These are phyloP conservation scores for Paramormyrops kingsleyae DNA, from an alignment of 2,113 vertebrate genomes.

Conservation along the genomic window DNA sequence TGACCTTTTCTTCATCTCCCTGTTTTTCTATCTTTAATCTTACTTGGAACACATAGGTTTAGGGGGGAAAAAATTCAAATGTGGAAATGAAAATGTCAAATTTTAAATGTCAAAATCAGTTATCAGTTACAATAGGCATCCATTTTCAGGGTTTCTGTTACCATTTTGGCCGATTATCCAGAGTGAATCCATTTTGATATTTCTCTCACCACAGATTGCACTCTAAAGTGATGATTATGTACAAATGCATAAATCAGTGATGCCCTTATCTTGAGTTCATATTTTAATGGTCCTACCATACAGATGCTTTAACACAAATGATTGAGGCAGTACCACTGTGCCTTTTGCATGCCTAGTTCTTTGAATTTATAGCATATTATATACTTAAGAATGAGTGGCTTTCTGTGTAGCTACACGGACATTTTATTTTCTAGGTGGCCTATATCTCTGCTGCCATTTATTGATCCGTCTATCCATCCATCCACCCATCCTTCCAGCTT, in stretches of 20 bases:
- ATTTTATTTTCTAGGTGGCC: not conserved
- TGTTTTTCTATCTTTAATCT: slow-evolving; percentile 22
- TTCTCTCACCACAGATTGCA: not conserved
- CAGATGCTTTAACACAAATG: not conserved
- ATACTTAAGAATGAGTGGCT: not conserved
- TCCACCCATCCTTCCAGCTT: not conserved
- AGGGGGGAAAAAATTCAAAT: not conserved
- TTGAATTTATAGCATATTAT: not conserved
- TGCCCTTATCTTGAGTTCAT: not conserved
- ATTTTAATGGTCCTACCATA: not conserved
- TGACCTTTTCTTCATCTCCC: slow-evolving; percentile 12
- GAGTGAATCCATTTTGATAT: not conserved
- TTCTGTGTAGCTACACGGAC: not conserved
- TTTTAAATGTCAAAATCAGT: slow-evolving; percentile 21
- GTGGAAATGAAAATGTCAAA: slow-evolving; percentile 16
- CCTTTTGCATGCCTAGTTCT: not conserved
- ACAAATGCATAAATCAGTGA: not conserved
- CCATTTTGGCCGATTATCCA: not conserved
- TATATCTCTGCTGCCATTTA: not conserved
- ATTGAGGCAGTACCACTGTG: not conserved
- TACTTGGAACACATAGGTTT: slow-evolving; percentile 5
- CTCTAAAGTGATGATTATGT: not conserved
- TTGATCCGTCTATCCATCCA: not conserved
- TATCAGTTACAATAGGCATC: not conserved
- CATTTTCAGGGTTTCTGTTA: not conserved